phyloP scores from a whole-genome alignment of 2,888 invertebrate species.

The Apamea epomidion region DNA sequence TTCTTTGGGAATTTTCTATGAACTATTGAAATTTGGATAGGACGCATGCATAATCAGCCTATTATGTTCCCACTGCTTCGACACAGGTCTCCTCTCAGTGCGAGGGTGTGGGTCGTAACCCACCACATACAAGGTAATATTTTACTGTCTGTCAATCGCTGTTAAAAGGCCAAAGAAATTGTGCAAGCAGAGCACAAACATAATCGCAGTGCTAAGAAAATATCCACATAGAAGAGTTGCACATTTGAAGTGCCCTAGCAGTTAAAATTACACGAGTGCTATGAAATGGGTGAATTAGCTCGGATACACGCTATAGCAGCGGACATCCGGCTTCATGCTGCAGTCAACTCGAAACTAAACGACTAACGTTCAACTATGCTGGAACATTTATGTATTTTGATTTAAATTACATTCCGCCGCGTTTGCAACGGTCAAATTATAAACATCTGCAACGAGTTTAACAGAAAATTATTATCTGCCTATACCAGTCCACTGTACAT shows the following conservation, averaged over 20 bases:
- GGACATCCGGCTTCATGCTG: neutral
- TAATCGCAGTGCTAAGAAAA: neutral
- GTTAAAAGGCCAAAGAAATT: neutral
- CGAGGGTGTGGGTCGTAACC: no score
- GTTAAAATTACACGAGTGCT: neutral
- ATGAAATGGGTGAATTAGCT: neutral
- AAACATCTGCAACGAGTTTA: neutral
- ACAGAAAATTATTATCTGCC: neutral
- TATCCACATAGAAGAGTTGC: neutral
- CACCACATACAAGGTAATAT: neutral
- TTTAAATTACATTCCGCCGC: neutral
- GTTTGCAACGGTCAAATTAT: neutral
- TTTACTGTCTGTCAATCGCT: neutral
- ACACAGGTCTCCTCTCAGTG: no score
- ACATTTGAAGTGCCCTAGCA: neutral
- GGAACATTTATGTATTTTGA: neutral
- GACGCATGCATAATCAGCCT: neutral
- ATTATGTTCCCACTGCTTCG: no score
- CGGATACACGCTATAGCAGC: neutral
- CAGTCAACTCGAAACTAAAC: neutral
- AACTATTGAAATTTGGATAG: neutral
- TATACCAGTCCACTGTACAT: neutral
- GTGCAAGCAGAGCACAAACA: neutral
- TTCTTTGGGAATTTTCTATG: neutral
- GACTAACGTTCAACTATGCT: neutral